These are phyloP conservation scores for Drosophila merina DNA, from an alignment of 2,888 invertebrate genomes.

Conservation along the genomic window DNA sequence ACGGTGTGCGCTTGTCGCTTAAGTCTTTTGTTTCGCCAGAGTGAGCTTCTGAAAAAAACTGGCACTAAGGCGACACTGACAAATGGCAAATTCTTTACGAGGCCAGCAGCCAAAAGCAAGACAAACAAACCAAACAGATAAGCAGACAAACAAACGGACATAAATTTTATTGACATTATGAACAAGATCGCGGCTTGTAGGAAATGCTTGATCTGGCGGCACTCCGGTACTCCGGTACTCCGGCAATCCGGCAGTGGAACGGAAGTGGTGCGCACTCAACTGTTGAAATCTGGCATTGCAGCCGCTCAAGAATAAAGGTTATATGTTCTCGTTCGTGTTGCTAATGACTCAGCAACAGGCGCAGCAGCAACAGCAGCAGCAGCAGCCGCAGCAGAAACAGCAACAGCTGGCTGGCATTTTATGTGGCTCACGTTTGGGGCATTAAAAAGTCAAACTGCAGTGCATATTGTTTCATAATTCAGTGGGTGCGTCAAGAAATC, in stretches of 20 bases:
- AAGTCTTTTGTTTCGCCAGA: conserved; percentile 55
- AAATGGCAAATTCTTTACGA: conserved; percentile 72
- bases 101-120: conserved; percentile 47
- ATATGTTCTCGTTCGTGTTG: conserved; percentile 31
- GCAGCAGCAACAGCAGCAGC: conserved; percentile 20
- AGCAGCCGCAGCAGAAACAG: neutral
- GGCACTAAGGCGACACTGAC: conserved; percentile 71
- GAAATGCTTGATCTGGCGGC: conserved; percentile 49
- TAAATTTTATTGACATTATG: conserved; percentile 79
- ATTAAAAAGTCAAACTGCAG: conserved; percentile 45
- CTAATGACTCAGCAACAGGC: conserved; percentile 41
- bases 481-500: conserved; percentile 36
- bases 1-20: conserved; percentile 31
- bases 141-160: conserved; percentile 63
- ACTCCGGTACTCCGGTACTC: conserved; percentile 1
- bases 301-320: conserved; percentile 62
- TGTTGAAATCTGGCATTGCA: conserved; percentile 63
- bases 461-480: conserved; percentile 27
- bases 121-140: conserved; percentile 21
- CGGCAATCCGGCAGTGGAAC: conserved; percentile 59
- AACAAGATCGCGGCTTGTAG: conserved; percentile 61
- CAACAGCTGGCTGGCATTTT: conserved; percentile 35
- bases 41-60: conserved; percentile 19
- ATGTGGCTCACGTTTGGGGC: conserved; percentile 58
- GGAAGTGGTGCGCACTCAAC: conserved; percentile 76